Evolutionary conservation across 2,888 invertebrate species (phyloP).

Genomic region (Melanchra persicariae): DNA sequence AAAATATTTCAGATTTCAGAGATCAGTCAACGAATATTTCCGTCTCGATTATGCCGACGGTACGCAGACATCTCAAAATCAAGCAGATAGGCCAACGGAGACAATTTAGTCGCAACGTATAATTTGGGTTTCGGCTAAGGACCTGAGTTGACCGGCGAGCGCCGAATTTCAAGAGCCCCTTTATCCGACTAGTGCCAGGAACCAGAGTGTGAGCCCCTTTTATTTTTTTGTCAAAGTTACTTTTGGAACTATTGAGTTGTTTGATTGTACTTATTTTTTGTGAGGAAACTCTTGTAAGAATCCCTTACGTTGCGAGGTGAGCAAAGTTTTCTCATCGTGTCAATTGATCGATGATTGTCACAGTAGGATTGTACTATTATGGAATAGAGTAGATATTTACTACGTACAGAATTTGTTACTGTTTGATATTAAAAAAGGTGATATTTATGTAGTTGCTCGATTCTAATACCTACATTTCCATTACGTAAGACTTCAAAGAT

Average conservation of each 20-base stretch:
- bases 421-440: neutral
- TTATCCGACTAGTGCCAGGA: conserved; percentile 52
- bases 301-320: neutral
- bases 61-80: conserved; percentile 81
- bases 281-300: conserved; percentile 5
- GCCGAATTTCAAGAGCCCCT: conserved; percentile 77
- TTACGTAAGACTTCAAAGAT: too few species aligned
- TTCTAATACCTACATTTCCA: too few species aligned
- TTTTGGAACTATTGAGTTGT: conserved; percentile 22
- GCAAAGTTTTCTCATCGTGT: neutral
- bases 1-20: conserved; percentile 11
- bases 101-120: conserved; percentile 85
- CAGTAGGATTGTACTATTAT: neutral
- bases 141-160: conserved; percentile 75
- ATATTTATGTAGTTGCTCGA: neutral
- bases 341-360: neutral
- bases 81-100: conserved; percentile 77
- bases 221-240: conserved; percentile 40
- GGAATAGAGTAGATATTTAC: neutral
- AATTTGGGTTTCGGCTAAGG: conserved; percentile 81
- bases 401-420: neutral
- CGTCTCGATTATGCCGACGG: conserved; percentile 63
- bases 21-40: conserved; percentile 7
- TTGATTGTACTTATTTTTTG: conserved; percentile 9
- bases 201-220: conserved; percentile 45